phyloP scores from a whole-genome alignment of 2,888 invertebrate genomes.

The Tethea ocularis region DNA sequence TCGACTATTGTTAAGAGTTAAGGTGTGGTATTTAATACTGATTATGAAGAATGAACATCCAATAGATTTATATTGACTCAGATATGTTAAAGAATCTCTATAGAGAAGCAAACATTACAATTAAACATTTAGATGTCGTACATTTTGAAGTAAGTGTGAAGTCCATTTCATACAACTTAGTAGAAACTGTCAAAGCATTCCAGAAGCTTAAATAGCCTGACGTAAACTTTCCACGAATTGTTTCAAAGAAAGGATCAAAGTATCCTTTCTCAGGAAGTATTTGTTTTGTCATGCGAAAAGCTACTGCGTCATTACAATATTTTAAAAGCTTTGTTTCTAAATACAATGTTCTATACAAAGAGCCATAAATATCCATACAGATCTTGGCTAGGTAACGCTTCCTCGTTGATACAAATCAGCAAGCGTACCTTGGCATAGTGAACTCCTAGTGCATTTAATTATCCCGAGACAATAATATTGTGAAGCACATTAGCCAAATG shows the following conservation, averaged over 20 bases:
- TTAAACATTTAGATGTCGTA: too few relatives aligned
- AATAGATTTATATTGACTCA: too few relatives aligned
- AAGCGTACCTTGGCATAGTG: conserved; percentile 32
- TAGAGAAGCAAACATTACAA: too few relatives aligned
- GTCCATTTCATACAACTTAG: too few relatives aligned
- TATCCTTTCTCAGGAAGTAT: not conserved
- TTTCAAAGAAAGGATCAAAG: not conserved
- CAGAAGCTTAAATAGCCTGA: not conserved
- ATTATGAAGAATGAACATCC: too few relatives aligned
- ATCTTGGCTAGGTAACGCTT: conserved; percentile 14
- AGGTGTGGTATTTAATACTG: too few relatives aligned
- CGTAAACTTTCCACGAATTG: not conserved
- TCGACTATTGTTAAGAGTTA: too few relatives aligned
- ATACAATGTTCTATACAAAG: not conserved
- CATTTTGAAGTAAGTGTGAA: too few relatives aligned
- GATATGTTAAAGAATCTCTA: not conserved
- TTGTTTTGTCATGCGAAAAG: not conserved
- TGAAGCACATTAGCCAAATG: conserved; percentile 9
- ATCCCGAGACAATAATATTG: conserved; percentile 1
- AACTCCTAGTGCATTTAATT: conserved; percentile 18
- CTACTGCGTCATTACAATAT: not conserved
- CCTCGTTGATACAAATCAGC: conserved; percentile 19
- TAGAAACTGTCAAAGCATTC: too few relatives aligned
- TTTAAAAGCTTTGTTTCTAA: not conserved
- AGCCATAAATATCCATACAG: conserved; percentile 3